Percentiles rank a stretch among this genome's conserved stretches.
Conservation (phyloP, 2,888 invertebrate genomes). For the Andricus curvator region DNA sequence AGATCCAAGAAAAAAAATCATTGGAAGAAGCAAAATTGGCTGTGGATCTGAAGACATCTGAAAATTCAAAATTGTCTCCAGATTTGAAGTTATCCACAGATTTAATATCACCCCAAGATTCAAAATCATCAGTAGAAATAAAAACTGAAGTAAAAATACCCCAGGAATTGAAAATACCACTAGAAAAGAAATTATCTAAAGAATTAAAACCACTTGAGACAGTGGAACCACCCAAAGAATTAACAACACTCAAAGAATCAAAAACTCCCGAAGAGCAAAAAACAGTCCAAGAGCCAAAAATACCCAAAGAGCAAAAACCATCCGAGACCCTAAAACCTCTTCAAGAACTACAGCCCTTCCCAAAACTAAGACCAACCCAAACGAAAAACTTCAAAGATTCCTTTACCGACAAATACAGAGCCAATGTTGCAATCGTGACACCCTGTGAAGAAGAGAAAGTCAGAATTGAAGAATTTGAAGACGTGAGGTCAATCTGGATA, state of each 20-base stretch:
- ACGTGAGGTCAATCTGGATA: constrained; percentile 67
- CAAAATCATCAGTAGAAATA: background rate
- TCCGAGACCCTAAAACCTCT: background rate
- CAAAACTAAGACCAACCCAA: background rate
- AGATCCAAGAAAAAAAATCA: background rate
- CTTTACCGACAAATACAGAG: constrained; percentile 48
- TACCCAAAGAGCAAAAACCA: background rate
- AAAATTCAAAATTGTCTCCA: background rate
- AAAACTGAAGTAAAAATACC: background rate
- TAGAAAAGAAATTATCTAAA: background rate
- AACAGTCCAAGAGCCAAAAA: constrained; percentile 18
- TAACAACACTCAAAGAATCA: constrained; percentile 9
- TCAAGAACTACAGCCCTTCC: background rate
- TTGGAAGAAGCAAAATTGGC: constrained; percentile 13
- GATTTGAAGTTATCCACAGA: background rate
- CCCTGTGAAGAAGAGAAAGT: constrained; percentile 48
- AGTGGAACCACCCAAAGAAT: background rate
- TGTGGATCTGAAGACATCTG: background rate
- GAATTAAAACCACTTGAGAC: background rate
- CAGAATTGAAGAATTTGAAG: constrained; percentile 67
- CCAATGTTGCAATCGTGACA: constrained; percentile 53
- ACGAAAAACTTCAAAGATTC: constrained; percentile 13
- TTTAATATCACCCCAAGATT: background rate
- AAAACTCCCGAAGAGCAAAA: constrained; percentile 9
- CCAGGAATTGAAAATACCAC: background rate